Conservation (phyloP, 2,888 invertebrate genomes). For the Heliconius ismenius region DNA sequence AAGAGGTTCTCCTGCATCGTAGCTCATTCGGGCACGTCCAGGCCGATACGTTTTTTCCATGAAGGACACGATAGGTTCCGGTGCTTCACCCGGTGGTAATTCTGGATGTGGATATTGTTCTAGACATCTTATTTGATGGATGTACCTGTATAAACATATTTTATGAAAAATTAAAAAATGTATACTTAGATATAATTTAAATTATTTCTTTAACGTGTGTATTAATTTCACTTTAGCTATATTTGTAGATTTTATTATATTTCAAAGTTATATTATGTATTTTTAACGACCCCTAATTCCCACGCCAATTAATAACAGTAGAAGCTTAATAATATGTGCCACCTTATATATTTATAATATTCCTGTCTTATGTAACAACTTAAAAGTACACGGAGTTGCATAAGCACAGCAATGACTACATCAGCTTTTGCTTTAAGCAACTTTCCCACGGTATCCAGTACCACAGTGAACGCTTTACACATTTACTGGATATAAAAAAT, state of each 20-base stretch:
- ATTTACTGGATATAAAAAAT: not conserved
- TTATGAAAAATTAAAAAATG: not conserved
- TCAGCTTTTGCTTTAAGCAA: conserved; percentile 1
- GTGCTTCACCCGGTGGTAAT: conserved; percentile 72
- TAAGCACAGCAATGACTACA: conserved; percentile 19
- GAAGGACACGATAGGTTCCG: conserved; percentile 71
- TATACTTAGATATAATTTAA: not conserved
- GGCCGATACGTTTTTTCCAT: conserved; percentile 68
- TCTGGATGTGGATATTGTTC: conserved; percentile 64
- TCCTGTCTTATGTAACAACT: not conserved
- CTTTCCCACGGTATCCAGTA: conserved; percentile 31
- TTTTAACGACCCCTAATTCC: not conserved
- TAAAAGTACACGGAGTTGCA: not conserved
- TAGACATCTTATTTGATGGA: conserved; percentile 48
- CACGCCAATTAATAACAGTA: not conserved
- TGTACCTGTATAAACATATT: conserved; percentile 52
- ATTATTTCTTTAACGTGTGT: too few species aligned
- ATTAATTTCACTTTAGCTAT: not conserved
- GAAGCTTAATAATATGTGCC: not conserved
- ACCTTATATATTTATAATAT: not conserved
- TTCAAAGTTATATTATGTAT: not conserved
- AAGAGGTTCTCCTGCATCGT: conserved; percentile 77
- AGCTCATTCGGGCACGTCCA: conserved; percentile 56
- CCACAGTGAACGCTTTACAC: not conserved
- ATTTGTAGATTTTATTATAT: not conserved